Evolutionary conservation across 2,113 vertebrate genomes (phyloP).

Genomic region (Myotis lucifugus): DNA sequence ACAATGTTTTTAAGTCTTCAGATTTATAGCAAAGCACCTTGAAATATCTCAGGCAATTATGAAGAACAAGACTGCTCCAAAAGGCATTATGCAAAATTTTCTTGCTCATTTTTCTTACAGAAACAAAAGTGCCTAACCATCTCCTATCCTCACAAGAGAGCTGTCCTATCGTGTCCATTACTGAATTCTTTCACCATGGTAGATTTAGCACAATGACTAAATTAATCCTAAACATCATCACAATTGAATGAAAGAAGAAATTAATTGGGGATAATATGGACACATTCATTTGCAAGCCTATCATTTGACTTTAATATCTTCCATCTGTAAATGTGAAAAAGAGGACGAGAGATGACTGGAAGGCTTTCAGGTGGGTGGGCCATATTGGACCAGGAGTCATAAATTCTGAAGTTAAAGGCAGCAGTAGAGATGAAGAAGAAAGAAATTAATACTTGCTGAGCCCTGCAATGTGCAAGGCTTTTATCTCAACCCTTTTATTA

Average conservation of each 20-base stretch:
- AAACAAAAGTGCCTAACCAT: slow-evolving; percentile 48
- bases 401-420: slow-evolving; percentile 25
- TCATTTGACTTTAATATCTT: slow-evolving; percentile 16
- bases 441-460: slow-evolving; percentile 28
- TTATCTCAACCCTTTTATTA: background rate
- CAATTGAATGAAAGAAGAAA: slow-evolving; percentile 30
- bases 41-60: slow-evolving; percentile 69
- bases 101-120: slow-evolving; percentile 62
- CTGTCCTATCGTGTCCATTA: background rate
- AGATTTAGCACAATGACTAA: slow-evolving; percentile 8
- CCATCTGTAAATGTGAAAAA: background rate
- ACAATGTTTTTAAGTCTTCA: slow-evolving; percentile 76
- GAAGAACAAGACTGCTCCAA: slow-evolving; percentile 62
- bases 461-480: background rate
- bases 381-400: background rate
- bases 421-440: slow-evolving; percentile 29
- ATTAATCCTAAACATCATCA: slow-evolving; percentile 4
- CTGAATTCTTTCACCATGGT: slow-evolving; percentile 8
- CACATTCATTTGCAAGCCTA: background rate
- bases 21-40: slow-evolving; percentile 75
- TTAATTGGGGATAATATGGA: background rate
- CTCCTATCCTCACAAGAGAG: background rate
- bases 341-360: background rate
- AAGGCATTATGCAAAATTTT: slow-evolving; percentile 64
- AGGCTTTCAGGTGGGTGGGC: background rate